Base-by-base conservation (phyloP, 1,140 invertebrate species). In the Meloidogyne floridensis region DNA sequence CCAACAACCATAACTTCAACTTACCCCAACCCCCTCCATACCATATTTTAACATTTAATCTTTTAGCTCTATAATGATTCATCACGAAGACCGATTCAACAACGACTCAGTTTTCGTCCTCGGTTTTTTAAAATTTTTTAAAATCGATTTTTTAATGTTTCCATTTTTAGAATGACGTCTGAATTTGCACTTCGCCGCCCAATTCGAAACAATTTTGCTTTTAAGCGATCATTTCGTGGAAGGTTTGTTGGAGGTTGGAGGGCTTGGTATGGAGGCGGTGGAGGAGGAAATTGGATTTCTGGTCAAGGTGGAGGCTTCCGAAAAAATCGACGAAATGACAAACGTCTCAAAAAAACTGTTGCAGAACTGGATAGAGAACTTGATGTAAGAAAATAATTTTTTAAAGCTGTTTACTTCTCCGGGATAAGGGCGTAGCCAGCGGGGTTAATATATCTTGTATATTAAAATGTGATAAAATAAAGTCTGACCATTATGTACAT, bases 351-450 rank as follows among this genome's bases (percentile, higher is more conserved):
- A 71, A 79, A 79, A 18, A 65, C 77, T 15, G 59, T 79, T 5
- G 20, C 54, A 9, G 77, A 79, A 42, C 20, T 79, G 65, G 77
- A 79, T 18, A 54, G 65, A 4, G 77, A 79, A 47, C 77, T 79
- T 71, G 77, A 79, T 2, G 77, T 79, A 13, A 5, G 32, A 15
- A 59, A 59, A 3, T 15, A 15, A 15, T 65, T 65, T 65, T 65
- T 65, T 32, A 32, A 32, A 32, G 32, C 32, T 32, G 32, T 32
- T 32, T 32, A 32, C 32, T 32, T 32, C 32, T 32, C 32, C 32
- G 32, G 32, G 32, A 32, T 32, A 32, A 32, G 32, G 32, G 32
- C 32, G 32, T 32, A 32, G 32, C 32, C 32, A 32, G 32, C 1
- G 32, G 0, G 32, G 32, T 32, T 32, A 32, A 32, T 32, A 32